phyloP scores from a whole-genome alignment of 2,888 invertebrate species.

The Phlogophora meticulosa region DNA sequence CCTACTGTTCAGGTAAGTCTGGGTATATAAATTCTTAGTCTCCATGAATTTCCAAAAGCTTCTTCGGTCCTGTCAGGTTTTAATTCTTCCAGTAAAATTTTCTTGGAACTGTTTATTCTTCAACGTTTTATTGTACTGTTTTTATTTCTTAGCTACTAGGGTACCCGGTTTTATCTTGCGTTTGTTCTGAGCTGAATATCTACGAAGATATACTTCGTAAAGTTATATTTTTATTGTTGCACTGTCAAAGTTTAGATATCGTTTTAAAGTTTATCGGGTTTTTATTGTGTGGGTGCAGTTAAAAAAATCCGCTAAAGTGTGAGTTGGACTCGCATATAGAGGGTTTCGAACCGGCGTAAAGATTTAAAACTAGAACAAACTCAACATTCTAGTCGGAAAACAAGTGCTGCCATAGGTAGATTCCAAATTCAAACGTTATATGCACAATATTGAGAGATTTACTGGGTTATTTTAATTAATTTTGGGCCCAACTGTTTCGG shows the following conservation, averaged over 20 bases:
- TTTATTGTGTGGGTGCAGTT: too few species aligned
- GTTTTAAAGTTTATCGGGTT: background rate
- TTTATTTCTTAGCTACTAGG: slow-evolving; percentile 41
- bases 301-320: too few species aligned
- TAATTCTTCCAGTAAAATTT: slow-evolving; percentile 61
- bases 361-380: too few species aligned
- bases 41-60: slow-evolving; percentile 59
- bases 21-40: slow-evolving; percentile 73
- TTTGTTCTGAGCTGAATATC: slow-evolving; percentile 12
- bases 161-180: slow-evolving; percentile 23
- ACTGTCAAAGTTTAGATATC: slow-evolving; percentile 1
- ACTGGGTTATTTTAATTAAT: too few species aligned
- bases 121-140: slow-evolving; percentile 44
- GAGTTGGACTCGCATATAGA: too few species aligned
- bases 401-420: too few species aligned
- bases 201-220: slow-evolving; percentile 12
- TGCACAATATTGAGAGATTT: too few species aligned
- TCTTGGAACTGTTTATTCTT: slow-evolving; percentile 43
- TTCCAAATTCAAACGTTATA: too few species aligned
- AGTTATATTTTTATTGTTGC: slow-evolving; percentile 1
- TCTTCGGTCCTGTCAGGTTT: slow-evolving; percentile 68
- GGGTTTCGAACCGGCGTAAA: too few species aligned
- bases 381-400: too few species aligned
- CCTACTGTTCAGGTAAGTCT: slow-evolving; percentile 72
- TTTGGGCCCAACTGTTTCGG: too few species aligned